Evolutionary conservation across 2,113 vertebrate genomes (phyloP).

Genomic region (Delphinus delphis): DNA sequence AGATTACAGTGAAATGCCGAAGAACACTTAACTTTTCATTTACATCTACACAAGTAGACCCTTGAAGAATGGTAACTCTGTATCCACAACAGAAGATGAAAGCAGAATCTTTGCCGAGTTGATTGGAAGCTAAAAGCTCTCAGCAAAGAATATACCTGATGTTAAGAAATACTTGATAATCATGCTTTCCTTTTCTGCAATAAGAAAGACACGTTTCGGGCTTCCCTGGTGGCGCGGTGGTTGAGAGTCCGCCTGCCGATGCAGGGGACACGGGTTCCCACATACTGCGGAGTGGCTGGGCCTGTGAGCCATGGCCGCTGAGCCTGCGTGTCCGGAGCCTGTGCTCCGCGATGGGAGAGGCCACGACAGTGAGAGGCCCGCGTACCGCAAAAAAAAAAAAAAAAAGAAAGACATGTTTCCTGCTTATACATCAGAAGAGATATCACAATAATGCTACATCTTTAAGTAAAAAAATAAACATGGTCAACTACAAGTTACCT

Average conservation of each 20-base stretch:
- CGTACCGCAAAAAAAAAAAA: no score
- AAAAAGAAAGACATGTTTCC: neutral
- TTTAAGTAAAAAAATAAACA: neutral
- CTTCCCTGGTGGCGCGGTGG: no score
- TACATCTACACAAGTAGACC: neutral
- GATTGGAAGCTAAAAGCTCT: neutral
- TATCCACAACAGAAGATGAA: neutral
- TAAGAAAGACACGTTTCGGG: neutral
- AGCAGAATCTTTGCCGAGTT: neutral
- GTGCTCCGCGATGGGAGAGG: no score
- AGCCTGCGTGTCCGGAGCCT: no score
- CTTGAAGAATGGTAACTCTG: neutral
- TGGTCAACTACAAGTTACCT: neutral
- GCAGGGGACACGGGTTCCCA: no score
- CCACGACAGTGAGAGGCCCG: no score
- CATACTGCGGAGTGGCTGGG: no score
- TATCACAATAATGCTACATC: neutral
- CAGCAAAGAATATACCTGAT: neutral
- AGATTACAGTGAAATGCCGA: neutral
- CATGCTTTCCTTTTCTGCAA: neutral
- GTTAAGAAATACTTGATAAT: neutral
- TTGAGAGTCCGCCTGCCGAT: no score
- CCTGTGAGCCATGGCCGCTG: no score
- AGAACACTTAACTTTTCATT: slow-evolving; percentile 15
- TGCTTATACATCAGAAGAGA: neutral